phyloP scores from a whole-genome alignment of 2,888 invertebrate species.

The Adineta ricciae region DNA sequence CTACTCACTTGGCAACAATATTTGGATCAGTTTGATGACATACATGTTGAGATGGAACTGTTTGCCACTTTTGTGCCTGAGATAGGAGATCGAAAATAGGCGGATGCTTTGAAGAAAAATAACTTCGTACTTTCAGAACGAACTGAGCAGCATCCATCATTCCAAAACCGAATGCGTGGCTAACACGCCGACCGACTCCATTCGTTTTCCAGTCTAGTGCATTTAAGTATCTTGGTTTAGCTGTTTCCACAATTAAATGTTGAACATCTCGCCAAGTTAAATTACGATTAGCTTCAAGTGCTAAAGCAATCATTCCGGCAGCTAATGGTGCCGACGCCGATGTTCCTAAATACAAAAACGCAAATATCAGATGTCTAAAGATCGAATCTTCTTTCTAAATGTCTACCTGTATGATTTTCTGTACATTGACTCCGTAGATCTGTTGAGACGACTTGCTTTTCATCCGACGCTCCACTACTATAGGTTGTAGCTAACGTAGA shows the following conservation, averaged over 20 bases:
- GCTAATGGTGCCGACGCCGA: slow-evolving; percentile 81
- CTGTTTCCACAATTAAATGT: slow-evolving; percentile 44
- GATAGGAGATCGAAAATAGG: not conserved
- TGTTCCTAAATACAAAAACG: too few species aligned
- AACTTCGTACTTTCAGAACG: slow-evolving; percentile 57
- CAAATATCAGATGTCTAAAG: too few species aligned
- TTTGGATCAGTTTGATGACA: slow-evolving; percentile 55
- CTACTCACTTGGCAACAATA: slow-evolving; percentile 38
- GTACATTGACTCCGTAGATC: slow-evolving; percentile 72
- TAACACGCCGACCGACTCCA: slow-evolving; percentile 63
- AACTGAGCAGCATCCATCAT: slow-evolving; percentile 87
- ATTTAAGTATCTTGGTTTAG: slow-evolving; percentile 28
- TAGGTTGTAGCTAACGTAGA: slow-evolving; percentile 86
- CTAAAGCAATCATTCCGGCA: slow-evolving; percentile 72
- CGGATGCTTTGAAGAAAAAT: too few species aligned
- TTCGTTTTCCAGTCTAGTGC: slow-evolving; percentile 66
- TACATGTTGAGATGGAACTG: slow-evolving; percentile 76
- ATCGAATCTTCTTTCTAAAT: not conserved
- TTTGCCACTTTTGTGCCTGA: slow-evolving; percentile 72
- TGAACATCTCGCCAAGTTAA: slow-evolving; percentile 49
- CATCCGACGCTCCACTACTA: slow-evolving; percentile 34
- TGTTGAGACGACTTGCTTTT: slow-evolving; percentile 55
- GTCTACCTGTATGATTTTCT: slow-evolving; percentile 64
- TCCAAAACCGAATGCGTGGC: slow-evolving; percentile 93
- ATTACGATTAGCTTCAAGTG: slow-evolving; percentile 59